Evolutionary conservation across 2,113 vertebrate genomes (phyloP).

Genomic region (Lates calcarifer): DNA sequence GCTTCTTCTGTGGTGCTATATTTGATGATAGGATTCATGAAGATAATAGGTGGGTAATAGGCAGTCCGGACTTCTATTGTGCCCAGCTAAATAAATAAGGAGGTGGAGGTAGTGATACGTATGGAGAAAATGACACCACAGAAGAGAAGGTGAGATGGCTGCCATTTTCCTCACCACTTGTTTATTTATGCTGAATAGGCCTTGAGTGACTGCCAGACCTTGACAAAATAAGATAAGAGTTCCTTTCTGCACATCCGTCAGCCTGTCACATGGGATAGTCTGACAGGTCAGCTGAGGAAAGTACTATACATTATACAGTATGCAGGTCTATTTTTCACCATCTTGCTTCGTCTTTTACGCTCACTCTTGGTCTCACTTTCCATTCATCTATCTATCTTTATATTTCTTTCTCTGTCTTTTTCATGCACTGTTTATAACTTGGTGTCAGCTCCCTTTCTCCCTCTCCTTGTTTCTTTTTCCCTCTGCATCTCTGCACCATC

Average conservation of each 20-base stretch:
- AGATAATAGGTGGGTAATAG: slow-evolving; percentile 65
- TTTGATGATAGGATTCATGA: slow-evolving; percentile 49
- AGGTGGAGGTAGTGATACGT: slow-evolving; percentile 49
- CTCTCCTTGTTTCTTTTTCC: slow-evolving; percentile 6
- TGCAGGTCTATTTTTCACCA: slow-evolving; percentile 55
- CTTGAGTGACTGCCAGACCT: slow-evolving; percentile 86
- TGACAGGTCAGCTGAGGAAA: slow-evolving; percentile 71
- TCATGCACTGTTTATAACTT: slow-evolving; percentile 34
- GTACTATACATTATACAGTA: slow-evolving; percentile 65
- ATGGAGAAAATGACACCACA: slow-evolving; percentile 69
- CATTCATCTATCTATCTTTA: slow-evolving; percentile 59
- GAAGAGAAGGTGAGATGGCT: slow-evolving; percentile 67
- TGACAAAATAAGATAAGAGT: slow-evolving; percentile 87
- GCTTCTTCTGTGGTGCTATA: slow-evolving; percentile 36
- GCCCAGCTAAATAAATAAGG: slow-evolving; percentile 67
- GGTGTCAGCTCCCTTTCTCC: slow-evolving; percentile 42
- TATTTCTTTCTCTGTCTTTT: slow-evolving; percentile 18
- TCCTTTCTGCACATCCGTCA: slow-evolving; percentile 83
- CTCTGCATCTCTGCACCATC: slow-evolving; percentile 26
- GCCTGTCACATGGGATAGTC: slow-evolving; percentile 74
- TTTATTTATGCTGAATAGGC: slow-evolving; percentile 85
- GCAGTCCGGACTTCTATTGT: slow-evolving; percentile 49
- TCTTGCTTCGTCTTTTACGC: slow-evolving; percentile 25
- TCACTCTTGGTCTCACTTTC: slow-evolving; percentile 38
- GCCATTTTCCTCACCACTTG: slow-evolving; percentile 77